Evolutionary conservation across 2,797 vertebrate genomes (phyloP).

Genomic region (Myiotriccus ornatus): DNA sequence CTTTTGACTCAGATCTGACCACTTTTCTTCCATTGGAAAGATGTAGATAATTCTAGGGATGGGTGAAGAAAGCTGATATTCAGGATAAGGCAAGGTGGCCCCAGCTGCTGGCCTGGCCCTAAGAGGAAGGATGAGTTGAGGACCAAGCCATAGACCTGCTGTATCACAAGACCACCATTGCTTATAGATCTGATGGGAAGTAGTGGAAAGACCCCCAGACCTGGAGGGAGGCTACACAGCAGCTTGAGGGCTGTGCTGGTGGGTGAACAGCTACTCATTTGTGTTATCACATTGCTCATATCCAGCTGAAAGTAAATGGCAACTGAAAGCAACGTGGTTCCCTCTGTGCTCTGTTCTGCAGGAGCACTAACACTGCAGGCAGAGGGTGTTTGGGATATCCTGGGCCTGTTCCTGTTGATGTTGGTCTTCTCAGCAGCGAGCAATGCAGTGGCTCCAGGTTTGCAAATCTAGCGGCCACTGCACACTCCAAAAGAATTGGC

Average conservation of each 20-base stretch:
- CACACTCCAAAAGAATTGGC: neutral
- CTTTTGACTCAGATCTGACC: neutral
- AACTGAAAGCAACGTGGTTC: neutral
- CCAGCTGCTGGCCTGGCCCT: neutral
- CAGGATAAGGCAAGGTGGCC: neutral
- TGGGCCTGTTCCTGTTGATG: neutral
- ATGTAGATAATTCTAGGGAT: neutral
- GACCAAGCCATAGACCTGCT: neutral
- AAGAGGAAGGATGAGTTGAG: neutral
- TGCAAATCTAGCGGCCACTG: neutral
- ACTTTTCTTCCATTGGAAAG: neutral
- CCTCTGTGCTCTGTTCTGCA: neutral
- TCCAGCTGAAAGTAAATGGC: neutral
- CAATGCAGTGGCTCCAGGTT: neutral
- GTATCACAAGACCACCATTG: neutral
- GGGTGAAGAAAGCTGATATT: neutral
- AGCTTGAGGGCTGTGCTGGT: neutral
- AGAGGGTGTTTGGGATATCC: neutral
- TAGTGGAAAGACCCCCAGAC: neutral
- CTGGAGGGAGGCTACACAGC: neutral
- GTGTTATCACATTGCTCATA: neutral
- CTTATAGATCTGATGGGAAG: neutral
- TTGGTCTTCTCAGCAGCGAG: neutral
- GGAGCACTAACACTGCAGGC: neutral
- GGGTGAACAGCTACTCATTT: neutral